phyloP scores from a whole-genome alignment of 2,797 vertebrate genomes.

The Sylvilagus floridanus region DNA sequence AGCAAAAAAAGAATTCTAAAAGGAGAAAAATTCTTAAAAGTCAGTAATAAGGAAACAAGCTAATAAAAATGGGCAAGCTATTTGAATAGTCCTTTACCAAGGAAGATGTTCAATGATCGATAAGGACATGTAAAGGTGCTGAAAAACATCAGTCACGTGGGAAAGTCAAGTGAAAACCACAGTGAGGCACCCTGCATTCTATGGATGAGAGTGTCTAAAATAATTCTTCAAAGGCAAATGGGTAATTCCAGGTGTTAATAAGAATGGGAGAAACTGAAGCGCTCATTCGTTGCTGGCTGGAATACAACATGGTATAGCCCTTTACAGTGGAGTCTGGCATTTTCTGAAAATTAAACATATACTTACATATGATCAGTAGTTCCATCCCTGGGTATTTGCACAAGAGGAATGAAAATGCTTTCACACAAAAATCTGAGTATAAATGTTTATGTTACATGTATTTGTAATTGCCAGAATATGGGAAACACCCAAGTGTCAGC shows the following conservation, averaged over 20 bases:
- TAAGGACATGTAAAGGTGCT: neutral
- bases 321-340: neutral
- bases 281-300: neutral
- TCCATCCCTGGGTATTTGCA: neutral
- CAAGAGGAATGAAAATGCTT: slow-evolving; percentile 38
- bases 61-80: slow-evolving; percentile 52
- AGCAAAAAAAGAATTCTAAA: neutral
- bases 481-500: neutral
- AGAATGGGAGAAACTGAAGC: neutral
- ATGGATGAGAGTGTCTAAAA: neutral
- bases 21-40: slow-evolving; percentile 46
- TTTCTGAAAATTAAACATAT: slow-evolving; percentile 37
- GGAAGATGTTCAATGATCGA: slow-evolving; percentile 30
- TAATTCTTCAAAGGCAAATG: slow-evolving; percentile 6
- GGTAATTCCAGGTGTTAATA: neutral
- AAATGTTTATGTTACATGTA: slow-evolving; percentile 22
- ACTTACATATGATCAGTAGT: neutral
- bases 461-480: neutral
- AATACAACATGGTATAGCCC: neutral
- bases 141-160: slow-evolving; percentile 10
- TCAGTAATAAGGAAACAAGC: slow-evolving; percentile 62
- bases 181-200: neutral
- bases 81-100: slow-evolving; percentile 57
- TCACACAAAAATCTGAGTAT: neutral
- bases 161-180: slow-evolving; percentile 56